Evolutionary conservation across 2,797 vertebrate genomes (phyloP).

Genomic region (Apogon hyalosoma): DNA sequence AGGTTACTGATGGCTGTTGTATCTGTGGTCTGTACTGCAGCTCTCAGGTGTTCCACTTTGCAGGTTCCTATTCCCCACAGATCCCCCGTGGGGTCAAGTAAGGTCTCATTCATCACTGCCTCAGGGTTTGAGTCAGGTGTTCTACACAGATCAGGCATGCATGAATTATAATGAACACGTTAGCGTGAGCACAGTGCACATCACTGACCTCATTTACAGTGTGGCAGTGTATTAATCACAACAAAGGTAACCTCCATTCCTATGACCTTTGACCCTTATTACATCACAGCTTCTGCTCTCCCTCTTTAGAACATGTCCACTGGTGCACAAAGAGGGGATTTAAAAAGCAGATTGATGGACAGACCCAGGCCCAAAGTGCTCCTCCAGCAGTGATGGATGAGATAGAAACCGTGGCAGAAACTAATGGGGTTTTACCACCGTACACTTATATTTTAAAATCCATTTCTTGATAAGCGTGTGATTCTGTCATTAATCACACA

Average conservation of each 20-base stretch:
- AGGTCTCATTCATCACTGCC: constrained; percentile 56
- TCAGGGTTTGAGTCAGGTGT: constrained; percentile 32
- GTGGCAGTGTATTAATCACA: constrained; percentile 55
- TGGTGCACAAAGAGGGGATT: constrained; percentile 20
- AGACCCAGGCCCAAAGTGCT: constrained; percentile 26
- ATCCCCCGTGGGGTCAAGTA: constrained; percentile 22
- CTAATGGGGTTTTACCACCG: constrained; percentile 58
- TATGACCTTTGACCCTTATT: constrained; percentile 19
- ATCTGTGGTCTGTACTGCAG: constrained; percentile 27
- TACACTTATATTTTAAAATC: constrained; percentile 54
- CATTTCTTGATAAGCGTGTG: constrained; percentile 56
- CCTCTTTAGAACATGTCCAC: not conserved
- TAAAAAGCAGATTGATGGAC: constrained; percentile 49
- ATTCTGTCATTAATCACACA: constrained; percentile 60
- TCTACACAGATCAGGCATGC: constrained; percentile 48
- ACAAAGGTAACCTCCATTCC: constrained; percentile 28
- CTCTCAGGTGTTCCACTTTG: constrained; percentile 42
- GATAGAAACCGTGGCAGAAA: constrained; percentile 41
- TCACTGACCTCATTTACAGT: constrained; percentile 57
- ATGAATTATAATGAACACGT: constrained; percentile 39
- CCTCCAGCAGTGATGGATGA: constrained; percentile 56
- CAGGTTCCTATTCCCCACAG: constrained; percentile 28
- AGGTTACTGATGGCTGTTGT: constrained; percentile 39
- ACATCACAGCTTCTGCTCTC: constrained; percentile 6
- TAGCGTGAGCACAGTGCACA: not conserved